These are phyloP conservation scores for Drosophila falleni DNA, from an alignment of 2,888 invertebrate species.

Conservation along the genomic window DNA sequence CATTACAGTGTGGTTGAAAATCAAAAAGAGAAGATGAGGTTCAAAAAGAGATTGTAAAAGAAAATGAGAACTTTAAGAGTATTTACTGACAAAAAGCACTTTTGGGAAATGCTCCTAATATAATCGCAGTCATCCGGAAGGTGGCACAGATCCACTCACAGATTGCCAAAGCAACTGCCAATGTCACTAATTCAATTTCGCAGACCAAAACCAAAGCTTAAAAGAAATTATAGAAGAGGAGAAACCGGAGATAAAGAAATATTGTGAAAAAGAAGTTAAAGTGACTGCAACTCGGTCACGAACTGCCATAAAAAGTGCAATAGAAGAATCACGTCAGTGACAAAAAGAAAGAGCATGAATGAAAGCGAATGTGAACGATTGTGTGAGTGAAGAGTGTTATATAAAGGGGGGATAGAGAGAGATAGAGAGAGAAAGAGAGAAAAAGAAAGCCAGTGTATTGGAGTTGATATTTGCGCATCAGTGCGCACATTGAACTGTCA, in stretches of 20 bases:
- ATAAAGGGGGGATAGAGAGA: background rate
- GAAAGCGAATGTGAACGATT: constrained; percentile 54
- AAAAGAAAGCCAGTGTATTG: constrained; percentile 65
- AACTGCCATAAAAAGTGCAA: constrained; percentile 77
- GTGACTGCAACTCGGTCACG: constrained; percentile 78
- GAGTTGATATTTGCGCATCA: constrained; percentile 80
- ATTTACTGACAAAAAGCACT: constrained; percentile 28
- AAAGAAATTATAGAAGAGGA: constrained; percentile 1
- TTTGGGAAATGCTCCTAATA: constrained; percentile 36
- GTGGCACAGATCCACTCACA: constrained; percentile 48
- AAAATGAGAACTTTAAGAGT: constrained; percentile 7
- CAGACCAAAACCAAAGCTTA: constrained; percentile 43
- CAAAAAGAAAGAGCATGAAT: constrained; percentile 24
- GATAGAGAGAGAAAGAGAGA: background rate
- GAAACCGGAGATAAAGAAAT: constrained; percentile 8
- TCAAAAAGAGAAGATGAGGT: background rate
- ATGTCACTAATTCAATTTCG: constrained; percentile 78
- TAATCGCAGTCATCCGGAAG: constrained; percentile 42
- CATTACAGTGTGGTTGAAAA: background rate
- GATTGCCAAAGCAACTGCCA: constrained; percentile 71
- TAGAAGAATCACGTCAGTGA: constrained; percentile 35
- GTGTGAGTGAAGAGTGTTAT: constrained; percentile 2
- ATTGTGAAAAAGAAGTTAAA: constrained; percentile 31
- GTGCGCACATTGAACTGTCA: constrained; percentile 82
- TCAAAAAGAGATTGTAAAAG: background rate